These are phyloP conservation scores for Eupithecia centaureata DNA, from an alignment of 2,888 invertebrate genomes.

Conservation along the genomic window DNA sequence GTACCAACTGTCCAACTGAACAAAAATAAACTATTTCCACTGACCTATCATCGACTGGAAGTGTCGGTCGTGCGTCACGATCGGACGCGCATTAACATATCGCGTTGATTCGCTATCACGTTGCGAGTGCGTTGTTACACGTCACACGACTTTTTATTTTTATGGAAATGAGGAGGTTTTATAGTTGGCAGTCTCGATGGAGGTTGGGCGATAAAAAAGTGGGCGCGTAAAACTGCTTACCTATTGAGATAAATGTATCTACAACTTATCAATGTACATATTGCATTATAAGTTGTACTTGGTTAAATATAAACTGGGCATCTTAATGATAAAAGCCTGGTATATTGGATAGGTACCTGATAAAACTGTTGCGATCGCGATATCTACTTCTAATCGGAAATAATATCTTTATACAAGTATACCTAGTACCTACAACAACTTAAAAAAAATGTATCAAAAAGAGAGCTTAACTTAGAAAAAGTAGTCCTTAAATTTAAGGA, in stretches of 20 bases:
- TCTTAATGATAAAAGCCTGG: conserved; percentile 1
- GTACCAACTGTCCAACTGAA: conserved; percentile 17
- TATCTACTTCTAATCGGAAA: background rate
- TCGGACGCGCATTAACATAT: conserved; percentile 81
- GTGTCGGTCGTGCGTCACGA: conserved; percentile 82
- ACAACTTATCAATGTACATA: too few species aligned
- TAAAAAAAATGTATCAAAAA: too few species aligned
- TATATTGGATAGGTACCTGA: background rate
- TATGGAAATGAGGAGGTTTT: conserved; percentile 33
- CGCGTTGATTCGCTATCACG: conserved; percentile 70
- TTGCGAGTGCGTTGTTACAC: conserved; percentile 39
- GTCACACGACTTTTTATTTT: conserved; percentile 34
- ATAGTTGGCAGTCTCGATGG: conserved; percentile 41
- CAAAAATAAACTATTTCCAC: conserved; percentile 24
- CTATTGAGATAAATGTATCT: conserved; percentile 8
- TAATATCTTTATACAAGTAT: too few species aligned
- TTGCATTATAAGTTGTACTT: background rate
- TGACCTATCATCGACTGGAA: conserved; percentile 45
- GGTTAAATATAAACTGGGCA: background rate
- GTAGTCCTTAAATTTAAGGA: background rate
- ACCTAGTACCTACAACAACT: too few species aligned
- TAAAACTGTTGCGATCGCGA: background rate
- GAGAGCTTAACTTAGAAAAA: background rate
- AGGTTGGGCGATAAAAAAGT: conserved; percentile 49
- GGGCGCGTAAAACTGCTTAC: conserved; percentile 29